A percentile compares a stretch with the other conserved stretches of the same genome.
Evolutionary conservation across 2,113 vertebrate genomes (phyloP).

Genomic region (Lagenorhynchus albirostris): DNA sequence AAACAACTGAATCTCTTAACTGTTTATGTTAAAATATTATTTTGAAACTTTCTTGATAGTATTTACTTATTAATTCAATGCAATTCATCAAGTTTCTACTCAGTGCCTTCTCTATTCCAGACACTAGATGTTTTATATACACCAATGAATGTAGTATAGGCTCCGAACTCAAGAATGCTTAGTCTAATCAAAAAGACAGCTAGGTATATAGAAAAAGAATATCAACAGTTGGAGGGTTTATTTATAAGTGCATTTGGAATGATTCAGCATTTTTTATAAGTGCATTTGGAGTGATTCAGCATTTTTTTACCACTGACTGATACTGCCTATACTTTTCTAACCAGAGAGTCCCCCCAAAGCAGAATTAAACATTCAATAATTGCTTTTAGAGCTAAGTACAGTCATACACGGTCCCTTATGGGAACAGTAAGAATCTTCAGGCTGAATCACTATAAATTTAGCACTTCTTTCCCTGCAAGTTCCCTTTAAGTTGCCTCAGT

Average conservation of each 20-base stretch:
- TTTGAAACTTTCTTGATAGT: not conserved
- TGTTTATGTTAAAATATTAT: not conserved
- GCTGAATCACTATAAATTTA: not conserved
- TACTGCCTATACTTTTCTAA: not conserved
- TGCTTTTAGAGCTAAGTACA: not conserved
- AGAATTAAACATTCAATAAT: not conserved
- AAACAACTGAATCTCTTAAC: constrained; percentile 41
- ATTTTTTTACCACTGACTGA: not conserved
- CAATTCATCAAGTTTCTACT: not conserved
- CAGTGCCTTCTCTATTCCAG: not conserved
- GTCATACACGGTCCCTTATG: not conserved
- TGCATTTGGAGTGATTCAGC: not conserved
- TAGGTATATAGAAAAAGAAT: not conserved
- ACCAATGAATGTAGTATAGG: not conserved
- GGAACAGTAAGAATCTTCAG: not conserved
- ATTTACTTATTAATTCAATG: not conserved
- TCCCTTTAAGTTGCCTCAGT: not conserved
- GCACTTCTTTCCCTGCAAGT: not conserved
- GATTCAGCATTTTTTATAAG: not conserved
- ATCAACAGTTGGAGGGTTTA: not conserved
- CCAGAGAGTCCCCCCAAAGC: not conserved
- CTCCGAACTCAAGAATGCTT: not conserved
- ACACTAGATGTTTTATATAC: not conserved
- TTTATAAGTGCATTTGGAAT: not conserved
- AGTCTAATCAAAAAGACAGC: not conserved